Evolutionary conservation across 2,113 vertebrate genomes (phyloP), one percentile per base, ranked within the genome.

Genomic region (Laticauda laticaudata): DNA sequence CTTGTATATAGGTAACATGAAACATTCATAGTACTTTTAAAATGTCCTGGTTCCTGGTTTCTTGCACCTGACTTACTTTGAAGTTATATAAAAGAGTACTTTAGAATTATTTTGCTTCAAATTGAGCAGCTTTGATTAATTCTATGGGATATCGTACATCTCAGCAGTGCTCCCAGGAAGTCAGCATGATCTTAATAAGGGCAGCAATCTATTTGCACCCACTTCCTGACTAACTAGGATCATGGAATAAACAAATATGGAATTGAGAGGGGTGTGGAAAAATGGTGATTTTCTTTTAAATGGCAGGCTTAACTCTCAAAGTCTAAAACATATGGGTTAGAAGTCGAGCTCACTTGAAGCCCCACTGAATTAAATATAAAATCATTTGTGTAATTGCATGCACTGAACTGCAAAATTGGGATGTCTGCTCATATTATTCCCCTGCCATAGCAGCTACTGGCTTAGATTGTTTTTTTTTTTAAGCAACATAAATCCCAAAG

Each of bases 281-380:
- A 59, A 61, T 5, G 15, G 86, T 59, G 18, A 18, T 23, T 91
- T 85, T 56, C 45, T 91, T 39, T 81, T 21, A 48, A 89, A n/a
- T 75, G 3, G 10, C 92, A 89, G 34, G 4, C 3, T 51, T 88
- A 53, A 57, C 94, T 94, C 94, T 90, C 4, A 90, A 11, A 94
- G 59, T 64, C 23, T 0, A 29, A 12, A 86, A 55, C 64, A 55
- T 57, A 93, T 92, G 94, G 81, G 85, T 20, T 91, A 94, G 94
- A 92, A 54, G 26, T 0, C 86, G 88, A 93, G 55, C 55, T 93
- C 88, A 90, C 88, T 93, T 90, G 92, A 88, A 92, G 92, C 81
- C 93, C 94, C 57, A 85, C 89, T 26, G 61, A 90, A 69, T 93
- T 90, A 93, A 93, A 34, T 87, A 90, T 59, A 93, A 90, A 93